These are phyloP conservation scores for Colletes gigas DNA, from an alignment of 1,140 invertebrate genomes.

Conservation along the genomic window DNA sequence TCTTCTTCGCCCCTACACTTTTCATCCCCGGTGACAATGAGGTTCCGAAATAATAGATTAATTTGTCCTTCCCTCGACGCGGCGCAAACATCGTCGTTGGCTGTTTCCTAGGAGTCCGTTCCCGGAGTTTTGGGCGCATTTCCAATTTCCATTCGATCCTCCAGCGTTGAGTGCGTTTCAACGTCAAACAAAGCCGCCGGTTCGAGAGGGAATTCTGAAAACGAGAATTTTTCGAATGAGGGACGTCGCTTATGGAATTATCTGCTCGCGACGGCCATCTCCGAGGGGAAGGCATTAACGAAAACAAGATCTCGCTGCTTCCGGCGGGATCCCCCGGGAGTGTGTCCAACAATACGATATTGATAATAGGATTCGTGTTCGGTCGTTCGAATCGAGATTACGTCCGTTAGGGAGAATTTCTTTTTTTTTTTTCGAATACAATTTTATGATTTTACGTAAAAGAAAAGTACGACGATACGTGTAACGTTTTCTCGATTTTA, in stretches of 20 bases:
- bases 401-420: not conserved
- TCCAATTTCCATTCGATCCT: no score
- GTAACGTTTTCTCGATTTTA: not conserved
- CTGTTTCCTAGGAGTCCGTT: no score
- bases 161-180: no score
- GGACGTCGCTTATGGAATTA: no score
- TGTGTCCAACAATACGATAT: not conserved
- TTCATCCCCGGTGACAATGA: not conserved
- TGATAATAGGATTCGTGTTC: no score
- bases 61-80: not conserved
- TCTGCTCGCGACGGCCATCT: not conserved
- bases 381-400: not conserved
- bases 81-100: not conserved
- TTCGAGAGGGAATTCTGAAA: no score
- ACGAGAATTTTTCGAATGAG: no score
- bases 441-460: not conserved
- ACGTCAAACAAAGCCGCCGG: no score
- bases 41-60: not conserved
- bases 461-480: not conserved
- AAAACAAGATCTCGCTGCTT: not conserved
- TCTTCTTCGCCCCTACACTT: not conserved
- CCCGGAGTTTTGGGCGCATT: no score
- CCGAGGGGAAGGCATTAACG: no score
- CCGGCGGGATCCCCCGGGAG: not conserved
- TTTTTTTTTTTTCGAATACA: no score